phyloP scores from a whole-genome alignment of 1,140 invertebrate genomes.

The Cotesia chilonis region DNA sequence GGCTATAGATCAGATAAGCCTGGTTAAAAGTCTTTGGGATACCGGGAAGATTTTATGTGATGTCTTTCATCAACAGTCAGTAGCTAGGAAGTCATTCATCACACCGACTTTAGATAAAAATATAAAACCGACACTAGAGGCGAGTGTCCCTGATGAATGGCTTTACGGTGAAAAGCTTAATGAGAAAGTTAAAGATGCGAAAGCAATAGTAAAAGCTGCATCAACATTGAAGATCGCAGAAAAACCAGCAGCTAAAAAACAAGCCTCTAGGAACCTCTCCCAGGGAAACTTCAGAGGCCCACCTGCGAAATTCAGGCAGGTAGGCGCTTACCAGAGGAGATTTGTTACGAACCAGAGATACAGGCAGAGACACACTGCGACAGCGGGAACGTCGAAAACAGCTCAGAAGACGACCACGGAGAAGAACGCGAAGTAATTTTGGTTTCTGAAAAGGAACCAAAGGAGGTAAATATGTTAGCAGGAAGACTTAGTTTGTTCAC shows the following conservation, averaged over 20 bases:
- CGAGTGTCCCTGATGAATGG: constrained; percentile 34
- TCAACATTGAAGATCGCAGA: constrained; percentile 19
- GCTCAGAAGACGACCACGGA: constrained; percentile 2
- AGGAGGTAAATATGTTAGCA: background rate
- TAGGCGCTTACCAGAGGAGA: constrained; percentile 5
- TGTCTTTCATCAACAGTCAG: constrained; percentile 32
- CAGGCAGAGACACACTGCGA: background rate
- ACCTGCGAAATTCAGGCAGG: constrained; percentile 5
- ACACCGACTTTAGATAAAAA: constrained; percentile 28
- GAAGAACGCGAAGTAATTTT: background rate
- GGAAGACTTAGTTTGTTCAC: constrained; percentile 9
- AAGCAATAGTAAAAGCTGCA: constrained; percentile 28
- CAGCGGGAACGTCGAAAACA: background rate
- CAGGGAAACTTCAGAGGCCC: constrained; percentile 7
- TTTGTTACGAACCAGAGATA: background rate
- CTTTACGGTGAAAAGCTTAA: constrained; percentile 33
- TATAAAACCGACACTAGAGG: constrained; percentile 31
- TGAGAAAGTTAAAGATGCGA: constrained; percentile 32
- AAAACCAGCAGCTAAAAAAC: constrained; percentile 13
- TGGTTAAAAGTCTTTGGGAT: background rate
- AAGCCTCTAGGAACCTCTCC: constrained; percentile 20
- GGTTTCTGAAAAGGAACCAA: background rate
- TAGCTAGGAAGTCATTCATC: constrained; percentile 36
- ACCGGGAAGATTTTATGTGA: constrained; percentile 21
- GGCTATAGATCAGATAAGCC: constrained; percentile 1